phyloP scores from a whole-genome alignment of 2,888 invertebrate genomes.

The Rhagium mordax region DNA sequence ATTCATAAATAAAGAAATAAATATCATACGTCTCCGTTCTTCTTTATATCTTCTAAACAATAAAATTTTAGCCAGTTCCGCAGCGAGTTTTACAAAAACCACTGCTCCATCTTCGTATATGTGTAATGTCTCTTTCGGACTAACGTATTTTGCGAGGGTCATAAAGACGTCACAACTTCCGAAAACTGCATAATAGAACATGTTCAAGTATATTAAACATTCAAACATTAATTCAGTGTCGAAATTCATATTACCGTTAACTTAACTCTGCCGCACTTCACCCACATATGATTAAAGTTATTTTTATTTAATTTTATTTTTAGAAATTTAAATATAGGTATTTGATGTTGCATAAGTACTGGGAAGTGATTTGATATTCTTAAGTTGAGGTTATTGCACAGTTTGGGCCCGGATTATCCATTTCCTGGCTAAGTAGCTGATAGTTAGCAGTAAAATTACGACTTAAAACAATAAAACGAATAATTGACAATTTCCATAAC shows the following conservation, averaged over 20 bases:
- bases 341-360: background rate
- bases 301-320: conserved; percentile 33
- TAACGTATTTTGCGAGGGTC: conserved; percentile 54
- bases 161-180: conserved; percentile 55
- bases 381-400: background rate
- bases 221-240: conserved; percentile 60
- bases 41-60: conserved; percentile 51
- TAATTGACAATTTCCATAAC: no score
- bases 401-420: no score
- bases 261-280: background rate
- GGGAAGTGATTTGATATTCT: background rate
- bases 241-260: conserved; percentile 25
- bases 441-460: no score
- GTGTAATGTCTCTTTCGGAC: conserved; percentile 52
- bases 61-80: conserved; percentile 56
- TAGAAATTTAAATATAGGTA: conserved; percentile 13
- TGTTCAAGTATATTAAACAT: conserved; percentile 58
- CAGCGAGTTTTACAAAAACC: conserved; percentile 42
- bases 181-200: conserved; percentile 57
- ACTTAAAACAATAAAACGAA: no score
- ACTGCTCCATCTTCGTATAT: conserved; percentile 18
- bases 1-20: background rate
- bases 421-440: no score
- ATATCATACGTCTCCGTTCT: background rate
- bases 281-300: conserved; percentile 23